Base-by-base conservation (phyloP, 2,888 invertebrate genomes). In the Leucoptera coffeella region DNA sequence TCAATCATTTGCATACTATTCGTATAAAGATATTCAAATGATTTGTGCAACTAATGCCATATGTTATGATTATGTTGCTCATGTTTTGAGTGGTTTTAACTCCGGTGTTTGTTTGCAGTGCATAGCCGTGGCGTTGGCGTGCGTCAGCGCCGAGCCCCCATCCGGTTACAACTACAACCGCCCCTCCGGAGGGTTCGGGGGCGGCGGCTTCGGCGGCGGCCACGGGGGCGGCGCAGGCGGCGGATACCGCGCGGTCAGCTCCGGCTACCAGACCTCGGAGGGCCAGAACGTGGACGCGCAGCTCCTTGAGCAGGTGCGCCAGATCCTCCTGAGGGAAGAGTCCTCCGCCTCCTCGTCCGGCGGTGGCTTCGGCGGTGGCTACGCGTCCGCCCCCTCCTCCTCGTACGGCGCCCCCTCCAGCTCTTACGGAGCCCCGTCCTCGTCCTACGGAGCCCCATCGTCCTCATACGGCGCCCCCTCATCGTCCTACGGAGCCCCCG, bases 251-350 rank as follows among this genome's bases (percentile, higher is more conserved):
- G 78, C 83, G 38, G 87, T 86, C 29, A 78, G 84, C 40, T 77
- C 80, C 38, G 88, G 88, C 38, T 80, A 77, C 67, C 84, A 85
- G 55, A 85, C 86, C 42, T 83, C 77, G 41, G 89, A 89, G 53
- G 89, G 89, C 35, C 85, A 85, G 44, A 77, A 82, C 57, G 86
- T 89, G 39, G 88, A 89, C 62, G 73, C 76, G 17, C 80, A 80
- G 36, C 78, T 89, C 38, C 75, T 89, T 36, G 88, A 89, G 47
- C 85, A 88, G 61, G 80, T 89, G 47, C 81, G 87, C 43, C 85
- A 87, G 56, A 87, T 89, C 61, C 77, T 89, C 37, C 75, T 89
- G 41, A 85, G 80, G 47, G 88, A 88, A 62, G 89, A 89, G 54
- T 69, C 80, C 40, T 77, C 73, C 42, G 69, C 75, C 25, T 72